Conservation (phyloP, 2,888 invertebrate genomes). For the Sesia apiformis region DNA sequence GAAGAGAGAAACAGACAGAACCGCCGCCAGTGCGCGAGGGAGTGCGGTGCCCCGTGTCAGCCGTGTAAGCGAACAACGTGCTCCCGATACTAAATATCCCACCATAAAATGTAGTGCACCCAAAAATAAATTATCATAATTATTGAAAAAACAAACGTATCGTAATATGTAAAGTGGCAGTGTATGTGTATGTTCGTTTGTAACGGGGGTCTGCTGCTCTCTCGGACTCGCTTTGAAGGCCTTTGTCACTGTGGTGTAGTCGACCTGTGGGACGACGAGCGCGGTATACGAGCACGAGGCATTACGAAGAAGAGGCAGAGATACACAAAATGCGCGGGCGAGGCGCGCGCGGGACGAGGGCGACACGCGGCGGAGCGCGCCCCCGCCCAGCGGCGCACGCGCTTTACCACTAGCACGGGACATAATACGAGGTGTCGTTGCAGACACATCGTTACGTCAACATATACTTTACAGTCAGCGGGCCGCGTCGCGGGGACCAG, state of each 20-base stretch:
- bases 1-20: constrained; percentile 76
- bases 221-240: constrained; percentile 73
- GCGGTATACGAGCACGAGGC: constrained; percentile 51
- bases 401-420: constrained; percentile 58
- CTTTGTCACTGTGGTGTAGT: constrained; percentile 72
- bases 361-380: constrained; percentile 23
- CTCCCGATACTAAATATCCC: constrained; percentile 46
- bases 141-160: constrained; percentile 34
- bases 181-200: constrained; percentile 63
- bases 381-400: constrained; percentile 56
- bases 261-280: constrained; percentile 44
- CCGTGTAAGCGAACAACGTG: constrained; percentile 60
- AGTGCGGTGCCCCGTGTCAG: constrained; percentile 65
- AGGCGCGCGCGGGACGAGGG: constrained; percentile 55
- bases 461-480: constrained; percentile 66
- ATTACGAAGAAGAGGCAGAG: constrained; percentile 61
- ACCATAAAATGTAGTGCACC: constrained; percentile 49
- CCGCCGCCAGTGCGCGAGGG: constrained; percentile 70
- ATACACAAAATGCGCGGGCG: constrained; percentile 58
- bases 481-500: constrained; percentile 66
- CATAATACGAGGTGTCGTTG: constrained; percentile 46
- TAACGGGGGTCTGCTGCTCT: constrained; percentile 76
- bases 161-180: constrained; percentile 60
- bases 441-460: constrained; percentile 40
- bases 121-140: constrained; percentile 42